Percentiles rank a stretch among this genome's conserved stretches.
Conservation (phyloP, 2,888 invertebrate genomes). For the Eledona agricola region DNA sequence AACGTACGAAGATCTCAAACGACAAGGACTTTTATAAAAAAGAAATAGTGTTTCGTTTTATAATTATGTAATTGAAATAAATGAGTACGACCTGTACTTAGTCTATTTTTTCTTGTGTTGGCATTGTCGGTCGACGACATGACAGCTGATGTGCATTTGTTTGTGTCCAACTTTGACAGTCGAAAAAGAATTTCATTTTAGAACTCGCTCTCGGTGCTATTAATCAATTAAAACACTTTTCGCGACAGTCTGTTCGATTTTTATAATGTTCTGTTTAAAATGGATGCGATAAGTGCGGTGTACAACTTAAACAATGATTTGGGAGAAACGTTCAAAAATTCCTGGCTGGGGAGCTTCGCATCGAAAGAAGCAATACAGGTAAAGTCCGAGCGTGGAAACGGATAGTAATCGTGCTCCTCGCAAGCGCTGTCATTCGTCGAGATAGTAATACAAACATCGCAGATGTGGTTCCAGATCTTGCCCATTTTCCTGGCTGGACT, state of each 20-base stretch:
- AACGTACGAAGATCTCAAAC: constrained; percentile 97
- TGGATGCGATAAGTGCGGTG: constrained; percentile 60
- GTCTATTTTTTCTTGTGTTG: constrained; percentile 3
- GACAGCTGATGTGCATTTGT: constrained; percentile 29
- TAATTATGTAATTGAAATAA: constrained; percentile 1
- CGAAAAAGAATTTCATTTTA: constrained; percentile 3
- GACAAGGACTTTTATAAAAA: constrained; percentile 93
- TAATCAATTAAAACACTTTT: constrained; percentile 10
- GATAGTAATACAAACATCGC: background rate
- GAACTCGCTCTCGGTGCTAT: constrained; percentile 5
- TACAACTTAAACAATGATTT: constrained; percentile 56
- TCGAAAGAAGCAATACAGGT: constrained; percentile 53
- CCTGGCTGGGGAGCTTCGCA: constrained; percentile 51
- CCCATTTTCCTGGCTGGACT: constrained; percentile 46
- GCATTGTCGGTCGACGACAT: background rate
- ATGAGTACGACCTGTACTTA: background rate
- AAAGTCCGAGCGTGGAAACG: constrained; percentile 29
- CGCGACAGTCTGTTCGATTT: background rate
- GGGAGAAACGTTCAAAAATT: constrained; percentile 52
- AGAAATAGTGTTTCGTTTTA: background rate
- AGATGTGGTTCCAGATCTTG: constrained; percentile 46
- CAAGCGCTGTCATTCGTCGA: background rate
- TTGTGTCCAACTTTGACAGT: constrained; percentile 24
- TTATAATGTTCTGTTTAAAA: constrained; percentile 45
- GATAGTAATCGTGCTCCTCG: constrained; percentile 2